Base-by-base conservation (phyloP, 2,113 vertebrate species). In the Myotis lucifugus region DNA sequence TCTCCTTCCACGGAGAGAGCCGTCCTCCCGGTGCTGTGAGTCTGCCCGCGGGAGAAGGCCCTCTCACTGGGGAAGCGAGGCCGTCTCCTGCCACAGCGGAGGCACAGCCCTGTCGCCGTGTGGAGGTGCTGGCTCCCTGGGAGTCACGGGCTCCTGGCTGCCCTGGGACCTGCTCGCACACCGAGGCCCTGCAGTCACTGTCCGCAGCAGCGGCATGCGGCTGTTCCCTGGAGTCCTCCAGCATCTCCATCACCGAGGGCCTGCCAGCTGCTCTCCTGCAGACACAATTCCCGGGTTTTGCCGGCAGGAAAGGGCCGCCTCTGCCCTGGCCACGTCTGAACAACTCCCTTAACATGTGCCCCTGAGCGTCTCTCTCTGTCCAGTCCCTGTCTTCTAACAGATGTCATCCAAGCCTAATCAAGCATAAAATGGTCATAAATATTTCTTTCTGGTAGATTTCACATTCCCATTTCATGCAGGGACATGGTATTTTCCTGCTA, bases 391-490 rank as follows among this genome's bases (percentile, higher is more conserved):
- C 99, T 99, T 98, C 98, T 98, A 99, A 99, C 99, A 99, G 99
- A 99, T 99, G 99, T 99, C 99, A 99, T 99, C 99, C 99, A 99
- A 99, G 99, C 99, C 98, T 99, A 99, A 99, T 99, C 99, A 99
- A 99, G 99, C 99, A 99, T 99, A 99, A 99, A 99, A 99, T 99
- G 98, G 99, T 99, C 99, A 99, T 99, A 99, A 99, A 99, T 99
- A 99, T 99, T 99, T 99, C 99, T 99, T 99, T 99, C 99, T 99
- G 99, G 99, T 99, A 99, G 99, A 99, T 99, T 99, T 99, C 99
- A 99, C 99, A 99, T 99, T 99, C 99, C 94, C 99, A 99, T 99
- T 99, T 99, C 99, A 99, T 98, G 98, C 99, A 98, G 99, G 98
- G 99, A 99, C 99, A 99, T 99, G 98, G 99, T 99, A 99, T 99